Percentiles rank a stretch among this genome's conserved stretches.
Conservation (phyloP, 2,113 vertebrate species). For the Corythornis cristatus region DNA sequence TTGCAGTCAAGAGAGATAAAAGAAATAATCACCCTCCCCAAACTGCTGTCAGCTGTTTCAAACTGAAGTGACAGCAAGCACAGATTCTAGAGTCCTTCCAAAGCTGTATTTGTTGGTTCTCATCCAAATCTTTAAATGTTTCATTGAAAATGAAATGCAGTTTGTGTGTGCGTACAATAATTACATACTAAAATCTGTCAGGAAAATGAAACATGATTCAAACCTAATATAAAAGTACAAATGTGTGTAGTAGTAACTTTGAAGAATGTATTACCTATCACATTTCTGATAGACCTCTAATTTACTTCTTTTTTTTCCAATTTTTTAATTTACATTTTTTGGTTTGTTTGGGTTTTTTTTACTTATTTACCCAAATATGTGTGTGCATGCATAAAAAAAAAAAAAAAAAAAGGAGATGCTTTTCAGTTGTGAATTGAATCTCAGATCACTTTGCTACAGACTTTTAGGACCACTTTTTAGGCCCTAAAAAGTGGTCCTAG, state of each 20-base stretch:
- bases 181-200: not conserved
- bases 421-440: not conserved
- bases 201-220: not conserved
- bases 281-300: not conserved
- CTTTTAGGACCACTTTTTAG: not conserved
- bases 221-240: not conserved
- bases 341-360: not conserved
- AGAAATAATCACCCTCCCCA: not conserved
- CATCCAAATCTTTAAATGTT: not conserved
- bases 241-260: not conserved
- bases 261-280: accelerated
- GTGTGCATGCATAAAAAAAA: not conserved
- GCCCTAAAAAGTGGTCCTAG: not conserved
- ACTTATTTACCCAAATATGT: not conserved
- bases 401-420: not conserved
- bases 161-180: not conserved
- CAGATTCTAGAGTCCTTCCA: not conserved
- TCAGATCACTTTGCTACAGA: not conserved
- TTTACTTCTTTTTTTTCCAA: not conserved
- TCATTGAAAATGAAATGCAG: not conserved
- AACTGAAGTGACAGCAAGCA: not conserved
- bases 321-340: not conserved
- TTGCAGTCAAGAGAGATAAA: not conserved
- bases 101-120: not conserved
- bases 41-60: not conserved